These are phyloP conservation scores for Erannis defoliaria DNA, from an alignment of 2,888 invertebrate species.

Conservation along the genomic window DNA sequence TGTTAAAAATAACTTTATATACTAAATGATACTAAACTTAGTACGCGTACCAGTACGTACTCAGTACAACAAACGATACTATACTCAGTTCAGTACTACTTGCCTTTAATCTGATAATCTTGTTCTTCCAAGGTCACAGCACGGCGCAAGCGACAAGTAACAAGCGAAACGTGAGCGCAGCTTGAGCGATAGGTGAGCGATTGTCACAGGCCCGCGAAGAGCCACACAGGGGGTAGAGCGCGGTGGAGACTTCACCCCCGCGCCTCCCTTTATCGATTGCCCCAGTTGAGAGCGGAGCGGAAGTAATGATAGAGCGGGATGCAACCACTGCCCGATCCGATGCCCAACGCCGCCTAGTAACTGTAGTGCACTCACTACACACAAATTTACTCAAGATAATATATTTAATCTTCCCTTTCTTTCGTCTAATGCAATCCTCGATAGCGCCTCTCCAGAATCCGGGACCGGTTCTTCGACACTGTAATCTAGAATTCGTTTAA, in stretches of 20 bases:
- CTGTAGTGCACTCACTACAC: conserved; percentile 81
- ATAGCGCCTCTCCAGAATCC: conserved; percentile 50
- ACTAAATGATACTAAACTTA: too few species aligned
- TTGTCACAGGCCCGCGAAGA: conserved; percentile 79
- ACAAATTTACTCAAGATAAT: conserved; percentile 79
- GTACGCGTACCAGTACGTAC: too few species aligned
- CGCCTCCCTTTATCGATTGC: conserved; percentile 87
- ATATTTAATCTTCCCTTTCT: conserved; percentile 77
- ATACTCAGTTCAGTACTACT: too few species aligned
- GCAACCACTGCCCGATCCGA: conserved; percentile 82
- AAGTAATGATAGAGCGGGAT: conserved; percentile 85
- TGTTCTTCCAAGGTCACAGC: conserved; percentile 14
- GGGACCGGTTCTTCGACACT: conserved; percentile 20
- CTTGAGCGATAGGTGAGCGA: conserved; percentile 65
- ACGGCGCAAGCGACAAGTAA: conserved; percentile 50
- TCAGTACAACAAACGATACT: too few species aligned
- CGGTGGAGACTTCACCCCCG: conserved; percentile 54
- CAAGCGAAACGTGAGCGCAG: conserved; percentile 17
- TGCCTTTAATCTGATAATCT: neutral
- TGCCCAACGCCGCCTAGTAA: conserved; percentile 76
- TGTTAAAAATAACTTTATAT: too few species aligned
- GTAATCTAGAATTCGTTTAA: conserved; percentile 51
- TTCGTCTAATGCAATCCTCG: conserved; percentile 60
- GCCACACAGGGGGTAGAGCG: conserved; percentile 63
- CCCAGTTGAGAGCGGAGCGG: conserved; percentile 88